Evolutionary conservation across 2,888 invertebrate species (phyloP), one percentile per base, ranked within the genome.

Genomic region (Drosophila robusta): DNA sequence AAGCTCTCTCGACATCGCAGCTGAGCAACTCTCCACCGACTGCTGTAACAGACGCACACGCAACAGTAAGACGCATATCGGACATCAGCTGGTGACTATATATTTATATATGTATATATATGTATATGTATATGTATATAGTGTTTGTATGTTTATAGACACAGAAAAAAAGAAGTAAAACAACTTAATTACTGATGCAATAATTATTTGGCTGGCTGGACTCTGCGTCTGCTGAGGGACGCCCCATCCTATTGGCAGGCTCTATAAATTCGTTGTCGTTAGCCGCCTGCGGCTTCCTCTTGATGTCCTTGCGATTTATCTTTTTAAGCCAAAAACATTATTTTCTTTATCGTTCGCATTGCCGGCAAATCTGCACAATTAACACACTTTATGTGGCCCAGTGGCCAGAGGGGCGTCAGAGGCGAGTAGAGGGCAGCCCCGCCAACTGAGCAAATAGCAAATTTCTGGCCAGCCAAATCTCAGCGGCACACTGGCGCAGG

Each of bases 281-380:
- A 66, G 45, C 14, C 41, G 77, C 74, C 61, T 74, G 69, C 54
- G 69, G 69, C 78, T 69, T 34, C 41, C 49, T 41, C 56, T 78
- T 72, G 69, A 64, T 70, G 76, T 68, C 66, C 62, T 65, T 77
- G 64, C 84, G 81, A 83, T 83, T 83, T 88, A 86, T 83, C 84
- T 86, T 88, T 88, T 88, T 83, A 87, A 83, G 89, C 83, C 78
- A 58, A 51, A 72, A 80, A 74, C 80, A 86, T 83, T 86, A 88
- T 86, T 86, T 80, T 67, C 70, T 65, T 77, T 71, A 74, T 85
- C 79, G 79, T 61, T 66, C 51, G 60, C 79, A 79, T 52, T 75
- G 68, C 71, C 67, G 68, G 63, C 87, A 83, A 83, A 83, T 86
- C 83, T 80, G 51, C 66, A 88, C 89, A 83, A 83, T 83, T 83